These are phyloP conservation scores for Danio choprae DNA, from an alignment of 2,797 vertebrate species.

Conservation along the genomic window DNA sequence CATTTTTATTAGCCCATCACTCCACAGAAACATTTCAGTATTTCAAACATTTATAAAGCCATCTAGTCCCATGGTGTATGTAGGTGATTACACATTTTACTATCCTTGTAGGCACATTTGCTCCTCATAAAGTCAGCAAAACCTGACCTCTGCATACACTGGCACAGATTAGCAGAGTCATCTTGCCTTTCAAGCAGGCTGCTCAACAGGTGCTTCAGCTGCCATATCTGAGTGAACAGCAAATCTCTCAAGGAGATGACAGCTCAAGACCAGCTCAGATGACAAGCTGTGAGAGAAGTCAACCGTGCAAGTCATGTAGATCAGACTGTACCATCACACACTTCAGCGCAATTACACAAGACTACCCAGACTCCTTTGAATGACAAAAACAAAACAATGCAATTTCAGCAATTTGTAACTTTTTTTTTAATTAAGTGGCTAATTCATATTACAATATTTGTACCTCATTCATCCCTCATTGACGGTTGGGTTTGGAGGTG, in stretches of 20 bases:
- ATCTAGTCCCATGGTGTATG: neutral
- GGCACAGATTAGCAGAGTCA: slow-evolving; percentile 26
- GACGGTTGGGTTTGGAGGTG: no score
- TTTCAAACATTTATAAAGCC: neutral
- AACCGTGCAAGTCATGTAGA: neutral
- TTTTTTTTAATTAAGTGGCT: no score
- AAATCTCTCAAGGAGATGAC: slow-evolving; percentile 32
- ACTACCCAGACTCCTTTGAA: no score
- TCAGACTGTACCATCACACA: neutral
- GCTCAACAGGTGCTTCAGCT: slow-evolving; percentile 36
- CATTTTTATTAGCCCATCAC: no score
- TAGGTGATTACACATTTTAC: slow-evolving; percentile 1
- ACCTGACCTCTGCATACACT: neutral
- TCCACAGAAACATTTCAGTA: neutral
- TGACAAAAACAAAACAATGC: no score
- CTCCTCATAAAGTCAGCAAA: neutral
- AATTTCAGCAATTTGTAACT: no score
- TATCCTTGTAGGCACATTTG: slow-evolving; percentile 1
- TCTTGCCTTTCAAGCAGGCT: slow-evolving; percentile 18
- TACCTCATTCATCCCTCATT: no score
- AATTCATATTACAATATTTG: no score
- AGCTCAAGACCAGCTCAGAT: slow-evolving; percentile 34
- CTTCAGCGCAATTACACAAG: neutral
- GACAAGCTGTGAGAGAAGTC: slow-evolving; percentile 6
- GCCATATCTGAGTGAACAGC: neutral